phyloP scores from a whole-genome alignment of 1,140 invertebrate genomes.

The Littorina saxatilis region DNA sequence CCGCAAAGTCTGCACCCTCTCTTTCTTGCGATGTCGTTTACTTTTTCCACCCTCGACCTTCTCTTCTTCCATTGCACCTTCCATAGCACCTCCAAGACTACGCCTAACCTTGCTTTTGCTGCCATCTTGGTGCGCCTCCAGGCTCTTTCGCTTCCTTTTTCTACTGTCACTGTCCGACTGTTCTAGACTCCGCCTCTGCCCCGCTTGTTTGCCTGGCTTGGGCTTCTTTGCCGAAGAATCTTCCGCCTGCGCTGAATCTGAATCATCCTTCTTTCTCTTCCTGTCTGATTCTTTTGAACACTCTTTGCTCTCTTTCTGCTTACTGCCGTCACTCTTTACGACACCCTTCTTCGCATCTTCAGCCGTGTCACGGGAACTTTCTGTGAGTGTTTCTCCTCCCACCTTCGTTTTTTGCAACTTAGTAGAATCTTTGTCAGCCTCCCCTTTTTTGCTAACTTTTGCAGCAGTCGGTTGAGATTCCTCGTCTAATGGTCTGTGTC shows the following conservation, averaged over 20 bases:
- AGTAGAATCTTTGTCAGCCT: neutral
- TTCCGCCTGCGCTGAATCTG: constrained; percentile 32
- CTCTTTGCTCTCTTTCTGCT: no score
- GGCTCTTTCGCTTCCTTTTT: constrained; percentile 39
- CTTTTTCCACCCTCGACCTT: constrained; percentile 27
- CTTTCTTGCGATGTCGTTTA: constrained; percentile 41
- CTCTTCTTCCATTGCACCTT: constrained; percentile 21
- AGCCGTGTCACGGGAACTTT: neutral
- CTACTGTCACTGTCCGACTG: neutral
- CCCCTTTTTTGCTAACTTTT: neutral
- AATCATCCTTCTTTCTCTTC: constrained; percentile 37
- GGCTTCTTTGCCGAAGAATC: constrained; percentile 2
- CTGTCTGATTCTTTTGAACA: constrained; percentile 33
- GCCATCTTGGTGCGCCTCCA: constrained; percentile 36
- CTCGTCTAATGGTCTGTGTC: neutral
- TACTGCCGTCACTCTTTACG: neutral
- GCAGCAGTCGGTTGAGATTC: neutral
- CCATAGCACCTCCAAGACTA: constrained; percentile 12
- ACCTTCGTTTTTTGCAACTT: neutral
- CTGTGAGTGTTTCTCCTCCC: neutral
- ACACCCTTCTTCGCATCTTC: constrained; percentile 1
- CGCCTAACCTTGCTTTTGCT: constrained; percentile 40
- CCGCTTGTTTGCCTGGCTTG: neutral
- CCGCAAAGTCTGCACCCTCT: no score
- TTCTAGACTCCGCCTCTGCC: neutral